phyloP scores from a whole-genome alignment of 2,113 vertebrate species.

The Sebastes fasciatus region DNA sequence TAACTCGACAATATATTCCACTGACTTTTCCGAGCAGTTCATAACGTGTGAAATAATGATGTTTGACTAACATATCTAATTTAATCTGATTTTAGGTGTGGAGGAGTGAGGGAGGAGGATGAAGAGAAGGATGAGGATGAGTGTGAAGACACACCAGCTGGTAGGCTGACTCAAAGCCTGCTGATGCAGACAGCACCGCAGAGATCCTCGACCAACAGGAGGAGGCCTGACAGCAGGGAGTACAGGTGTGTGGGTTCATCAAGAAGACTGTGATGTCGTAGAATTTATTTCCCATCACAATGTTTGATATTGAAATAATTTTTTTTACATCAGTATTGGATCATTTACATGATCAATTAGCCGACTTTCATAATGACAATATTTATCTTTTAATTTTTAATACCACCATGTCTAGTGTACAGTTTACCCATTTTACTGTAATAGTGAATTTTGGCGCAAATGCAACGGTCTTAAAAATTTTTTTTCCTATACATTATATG shows the following conservation, averaged over 20 bases:
- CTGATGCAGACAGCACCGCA: slow-evolving; percentile 89
- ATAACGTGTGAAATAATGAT: background rate
- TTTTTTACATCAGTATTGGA: background rate
- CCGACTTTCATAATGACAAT: background rate
- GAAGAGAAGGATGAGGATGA: slow-evolving; percentile 75
- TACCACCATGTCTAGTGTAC: background rate
- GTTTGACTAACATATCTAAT: background rate
- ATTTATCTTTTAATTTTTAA: background rate
- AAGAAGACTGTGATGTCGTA: background rate
- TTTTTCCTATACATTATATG: background rate
- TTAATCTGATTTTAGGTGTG: slow-evolving; percentile 59
- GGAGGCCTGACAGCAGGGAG: slow-evolving; percentile 89
- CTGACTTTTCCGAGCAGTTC: background rate
- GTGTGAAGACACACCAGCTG: slow-evolving; percentile 80
- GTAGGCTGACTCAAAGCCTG: slow-evolving; percentile 90
- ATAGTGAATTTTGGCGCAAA: background rate
- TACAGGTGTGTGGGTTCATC: slow-evolving; percentile 85
- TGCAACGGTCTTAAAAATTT: background rate
- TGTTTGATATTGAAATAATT: background rate
- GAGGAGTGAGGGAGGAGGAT: slow-evolving; percentile 53
- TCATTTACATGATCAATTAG: background rate
- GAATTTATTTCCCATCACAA: background rate
- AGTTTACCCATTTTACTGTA: background rate
- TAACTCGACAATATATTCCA: background rate
- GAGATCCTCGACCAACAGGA: slow-evolving; percentile 82